Evolutionary conservation across 2,797 vertebrate genomes (phyloP).

Genomic region (Euthynnus affinis): DNA sequence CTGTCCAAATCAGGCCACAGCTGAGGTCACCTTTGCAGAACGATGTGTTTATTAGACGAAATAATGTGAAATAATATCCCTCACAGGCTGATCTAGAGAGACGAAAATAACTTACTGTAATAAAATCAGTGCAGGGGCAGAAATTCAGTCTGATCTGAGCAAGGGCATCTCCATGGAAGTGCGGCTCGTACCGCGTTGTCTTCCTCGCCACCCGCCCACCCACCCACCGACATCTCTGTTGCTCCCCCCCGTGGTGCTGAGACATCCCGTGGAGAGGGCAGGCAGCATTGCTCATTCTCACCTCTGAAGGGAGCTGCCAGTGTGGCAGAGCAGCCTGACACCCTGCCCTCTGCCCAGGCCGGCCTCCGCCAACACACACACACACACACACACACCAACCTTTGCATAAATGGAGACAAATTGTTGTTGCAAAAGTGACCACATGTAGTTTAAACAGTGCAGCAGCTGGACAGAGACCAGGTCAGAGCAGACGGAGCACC

Average conservation of each 20-base stretch:
- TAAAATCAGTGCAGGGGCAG: constrained; percentile 23
- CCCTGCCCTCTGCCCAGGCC: constrained; percentile 56
- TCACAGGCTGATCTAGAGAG: background rate
- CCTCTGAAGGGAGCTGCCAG: constrained; percentile 76
- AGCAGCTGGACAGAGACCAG: constrained; percentile 29
- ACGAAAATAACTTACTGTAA: constrained; percentile 9
- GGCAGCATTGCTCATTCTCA: constrained; percentile 77
- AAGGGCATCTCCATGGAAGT: constrained; percentile 58
- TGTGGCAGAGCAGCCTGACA: constrained; percentile 55
- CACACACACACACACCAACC: constrained; percentile 1
- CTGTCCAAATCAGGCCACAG: constrained; percentile 29
- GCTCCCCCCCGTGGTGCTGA: constrained; percentile 34
- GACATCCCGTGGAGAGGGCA: constrained; percentile 61
- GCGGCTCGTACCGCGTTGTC: constrained; percentile 58
- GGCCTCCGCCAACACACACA: constrained; percentile 55
- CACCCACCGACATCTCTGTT: constrained; percentile 66
- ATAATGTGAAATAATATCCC: constrained; percentile 17
- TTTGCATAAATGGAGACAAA: constrained; percentile 76
- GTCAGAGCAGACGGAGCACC: background rate
- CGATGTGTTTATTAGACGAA: constrained; percentile 12
- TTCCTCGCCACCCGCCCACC: constrained; percentile 67
- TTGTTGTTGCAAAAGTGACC: constrained; percentile 42
- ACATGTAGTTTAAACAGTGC: constrained; percentile 15
- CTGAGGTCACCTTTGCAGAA: constrained; percentile 35
- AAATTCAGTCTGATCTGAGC: constrained; percentile 32